Conservation (phyloP, 1,140 invertebrate genomes). For the Macrobrachium nipponense region DNA sequence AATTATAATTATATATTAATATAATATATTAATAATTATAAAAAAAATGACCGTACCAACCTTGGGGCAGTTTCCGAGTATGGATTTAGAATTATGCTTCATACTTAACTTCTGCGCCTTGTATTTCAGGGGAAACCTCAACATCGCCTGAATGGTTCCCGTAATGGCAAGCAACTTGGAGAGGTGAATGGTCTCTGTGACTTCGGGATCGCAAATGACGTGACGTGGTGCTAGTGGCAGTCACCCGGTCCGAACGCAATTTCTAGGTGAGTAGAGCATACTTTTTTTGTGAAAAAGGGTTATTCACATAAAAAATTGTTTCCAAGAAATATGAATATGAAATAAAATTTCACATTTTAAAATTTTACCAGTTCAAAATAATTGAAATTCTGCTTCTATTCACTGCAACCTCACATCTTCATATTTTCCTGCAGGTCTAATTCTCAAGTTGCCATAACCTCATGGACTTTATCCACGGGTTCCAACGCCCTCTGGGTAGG, state of each 20-base stretch:
- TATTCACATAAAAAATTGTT: no score
- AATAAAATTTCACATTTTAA: no score
- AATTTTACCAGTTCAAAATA: background rate
- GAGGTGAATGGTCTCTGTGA: constrained; percentile 33
- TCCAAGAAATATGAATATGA: no score
- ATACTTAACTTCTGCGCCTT: background rate
- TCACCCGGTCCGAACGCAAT: constrained; percentile 20
- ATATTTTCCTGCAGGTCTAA: constrained; percentile 1
- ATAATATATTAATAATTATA: no score
- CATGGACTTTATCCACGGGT: constrained; percentile 61
- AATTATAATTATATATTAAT: no score
- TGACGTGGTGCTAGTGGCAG: constrained; percentile 52
- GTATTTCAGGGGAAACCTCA: background rate
- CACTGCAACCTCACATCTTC: no score
- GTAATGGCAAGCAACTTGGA: background rate
- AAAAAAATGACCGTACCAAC: background rate
- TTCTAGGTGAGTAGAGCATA: constrained; percentile 24
- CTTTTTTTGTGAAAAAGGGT: no score
- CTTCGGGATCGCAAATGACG: constrained; percentile 44
- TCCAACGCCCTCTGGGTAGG: constrained; percentile 73
- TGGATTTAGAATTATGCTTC: no score
- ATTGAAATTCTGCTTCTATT: no score
- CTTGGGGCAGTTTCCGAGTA: no score
- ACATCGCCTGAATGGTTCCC: background rate
- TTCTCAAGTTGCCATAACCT: background rate